phyloP scores from a whole-genome alignment of 2,797 vertebrate species.

The Silurus lanzhouensis region DNA sequence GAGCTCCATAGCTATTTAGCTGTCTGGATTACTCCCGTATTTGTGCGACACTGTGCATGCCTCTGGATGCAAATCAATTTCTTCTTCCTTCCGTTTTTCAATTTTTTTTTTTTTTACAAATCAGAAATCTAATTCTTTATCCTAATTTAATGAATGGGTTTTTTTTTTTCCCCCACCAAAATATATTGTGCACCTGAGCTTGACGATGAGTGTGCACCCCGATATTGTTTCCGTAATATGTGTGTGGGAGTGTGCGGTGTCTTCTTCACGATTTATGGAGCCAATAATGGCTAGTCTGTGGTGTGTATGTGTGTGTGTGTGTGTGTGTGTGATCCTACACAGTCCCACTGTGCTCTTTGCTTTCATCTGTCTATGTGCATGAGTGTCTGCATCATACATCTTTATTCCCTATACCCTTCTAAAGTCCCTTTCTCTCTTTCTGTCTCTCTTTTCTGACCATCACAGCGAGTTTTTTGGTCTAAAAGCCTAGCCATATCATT shows the following conservation, averaged over 20 bases:
- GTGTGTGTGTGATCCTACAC: constrained; percentile 9
- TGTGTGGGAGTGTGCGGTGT: constrained; percentile 26
- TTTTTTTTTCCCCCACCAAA: background rate
- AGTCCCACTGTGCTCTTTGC: constrained; percentile 41
- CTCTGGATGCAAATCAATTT: background rate
- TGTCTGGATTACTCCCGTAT: background rate
- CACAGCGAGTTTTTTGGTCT: too few relatives aligned
- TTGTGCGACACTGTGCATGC: background rate
- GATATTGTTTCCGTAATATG: constrained; percentile 13
- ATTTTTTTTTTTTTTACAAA: constrained; percentile 42
- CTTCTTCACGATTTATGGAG: constrained; percentile 72
- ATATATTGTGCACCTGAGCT: constrained; percentile 53
- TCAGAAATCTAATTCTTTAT: background rate
- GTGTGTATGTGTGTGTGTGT: constrained; percentile 61
- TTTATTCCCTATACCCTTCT: background rate
- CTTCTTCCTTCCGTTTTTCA: background rate
- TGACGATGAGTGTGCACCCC: constrained; percentile 1
- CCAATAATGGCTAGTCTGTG: constrained; percentile 75
- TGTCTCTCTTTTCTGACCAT: background rate
- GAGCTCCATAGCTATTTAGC: background rate
- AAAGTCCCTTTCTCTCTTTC: background rate
- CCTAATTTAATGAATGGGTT: constrained; percentile 24
- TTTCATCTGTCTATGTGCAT: constrained; percentile 47
- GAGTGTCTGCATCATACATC: constrained; percentile 16
- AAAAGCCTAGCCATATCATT: too few relatives aligned